Conservation (phyloP, 2,797 vertebrate species). For the Rhinella marina region DNA sequence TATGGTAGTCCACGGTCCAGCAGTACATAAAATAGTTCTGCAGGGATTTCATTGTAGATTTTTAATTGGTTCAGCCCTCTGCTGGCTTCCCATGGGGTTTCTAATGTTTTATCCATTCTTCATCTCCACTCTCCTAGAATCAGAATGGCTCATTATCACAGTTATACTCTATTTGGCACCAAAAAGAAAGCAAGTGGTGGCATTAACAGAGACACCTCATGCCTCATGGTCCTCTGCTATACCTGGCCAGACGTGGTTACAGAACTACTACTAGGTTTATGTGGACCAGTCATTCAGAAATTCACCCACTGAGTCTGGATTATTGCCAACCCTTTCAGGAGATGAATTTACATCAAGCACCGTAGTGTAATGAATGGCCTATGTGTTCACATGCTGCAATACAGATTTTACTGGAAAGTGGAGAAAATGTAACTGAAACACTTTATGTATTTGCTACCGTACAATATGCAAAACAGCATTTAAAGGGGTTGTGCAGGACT, state of each 20-base stretch:
- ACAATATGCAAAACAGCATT: background rate
- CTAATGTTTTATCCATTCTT: background rate
- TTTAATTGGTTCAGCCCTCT: background rate
- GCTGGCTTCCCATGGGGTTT: background rate
- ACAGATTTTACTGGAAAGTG: constrained; percentile 7
- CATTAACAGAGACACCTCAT: background rate
- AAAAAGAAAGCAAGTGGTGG: background rate
- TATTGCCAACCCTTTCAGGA: constrained; percentile 24
- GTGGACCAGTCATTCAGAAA: constrained; percentile 31
- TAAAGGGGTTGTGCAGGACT: background rate
- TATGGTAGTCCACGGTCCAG: background rate
- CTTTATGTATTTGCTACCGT: background rate
- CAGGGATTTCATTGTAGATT: background rate
- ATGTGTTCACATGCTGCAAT: constrained; percentile 30
- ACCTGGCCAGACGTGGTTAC: background rate
- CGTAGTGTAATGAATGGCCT: constrained; percentile 35
- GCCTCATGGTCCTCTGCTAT: background rate
- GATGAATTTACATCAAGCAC: constrained; percentile 36
- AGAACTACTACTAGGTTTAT: constrained; percentile 32
- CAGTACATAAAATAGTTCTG: background rate
- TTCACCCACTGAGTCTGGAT: constrained; percentile 22
- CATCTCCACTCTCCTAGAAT: background rate
- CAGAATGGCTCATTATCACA: background rate
- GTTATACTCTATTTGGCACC: background rate
- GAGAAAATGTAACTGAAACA: background rate